Base-by-base conservation (phyloP, 1,140 invertebrate species). In the Polypedilum vanderplanki region DNA sequence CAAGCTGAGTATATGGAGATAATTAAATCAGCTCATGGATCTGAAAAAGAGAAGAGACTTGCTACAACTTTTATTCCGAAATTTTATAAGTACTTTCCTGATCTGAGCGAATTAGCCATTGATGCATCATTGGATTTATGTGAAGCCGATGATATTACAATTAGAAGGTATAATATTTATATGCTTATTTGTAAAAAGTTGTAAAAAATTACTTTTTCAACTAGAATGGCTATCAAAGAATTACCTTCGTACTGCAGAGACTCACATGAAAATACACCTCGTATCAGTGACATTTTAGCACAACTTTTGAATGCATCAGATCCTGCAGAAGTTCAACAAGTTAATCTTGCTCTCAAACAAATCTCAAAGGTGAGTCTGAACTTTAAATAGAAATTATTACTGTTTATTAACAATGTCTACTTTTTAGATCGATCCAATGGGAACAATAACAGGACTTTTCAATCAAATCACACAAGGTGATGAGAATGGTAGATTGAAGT, bases 51-150 rank as follows among this genome's bases (percentile, higher is more conserved):
- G 81, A 98, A 98, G 82, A 88, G 93, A 76, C 84, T 98, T 74
- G 94, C 95, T 20, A 95, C 95, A 22, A 96, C 98, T 84, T 97
- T 98, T 78, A 97, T 98, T 81, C 91, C 93, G 0, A 89, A 95
- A 81, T 98, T 98, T 84, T 96, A 97, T 79, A 95, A 95, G 80
- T 87, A 92, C 83, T 98, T 98, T 83, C 96, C 96, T 9, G 86
- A 88, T 76, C 83, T 95, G 74, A 88, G 91, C 8, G 90, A 94
- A 79, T 88, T 92, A 80, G 93, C 95, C 7, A 91, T 98, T 76
- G 93, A 98, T 85, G 93, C 94, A 76, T 88, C 96, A 79, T 89
- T 98, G 77, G 95, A 98, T 86, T 85, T 98, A 0, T 98, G 96
- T 83, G 97, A 98, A 86, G 96, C 98, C 88, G 92, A 94, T 80